phyloP scores from a whole-genome alignment of 2,113 vertebrate genomes.

The Stigmatopora argus region DNA sequence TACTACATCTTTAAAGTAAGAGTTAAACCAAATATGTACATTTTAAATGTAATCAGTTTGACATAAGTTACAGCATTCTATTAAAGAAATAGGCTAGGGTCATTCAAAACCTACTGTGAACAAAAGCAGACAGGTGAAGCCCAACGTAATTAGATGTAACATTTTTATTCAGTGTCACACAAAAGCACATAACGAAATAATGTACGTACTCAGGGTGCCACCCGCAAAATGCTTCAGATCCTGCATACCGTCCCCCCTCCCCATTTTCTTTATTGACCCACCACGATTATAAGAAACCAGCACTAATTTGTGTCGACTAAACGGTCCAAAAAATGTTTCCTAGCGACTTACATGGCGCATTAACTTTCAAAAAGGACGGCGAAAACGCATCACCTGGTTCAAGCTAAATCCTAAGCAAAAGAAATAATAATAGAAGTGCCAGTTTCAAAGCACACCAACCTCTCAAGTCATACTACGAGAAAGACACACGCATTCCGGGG shows the following conservation, averaged over 20 bases:
- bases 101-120: neutral
- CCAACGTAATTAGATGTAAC: conserved; percentile 43
- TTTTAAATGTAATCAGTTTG: too few species aligned
- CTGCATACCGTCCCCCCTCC: conserved; percentile 35
- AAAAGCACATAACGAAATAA: conserved; percentile 72
- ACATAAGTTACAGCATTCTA: too few species aligned
- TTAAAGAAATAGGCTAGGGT: too few species aligned
- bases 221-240: conserved; percentile 36
- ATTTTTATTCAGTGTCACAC: conserved; percentile 74
- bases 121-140: neutral
- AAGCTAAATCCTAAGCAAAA: conserved; percentile 62
- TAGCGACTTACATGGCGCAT: neutral
- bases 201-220: conserved; percentile 59
- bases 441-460: conserved; percentile 55
- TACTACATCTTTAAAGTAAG: too few species aligned
- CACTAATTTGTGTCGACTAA: conserved; percentile 44
- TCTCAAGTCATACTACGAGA: conserved; percentile 61
- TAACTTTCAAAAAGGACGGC: conserved; percentile 29
- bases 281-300: conserved; percentile 46
- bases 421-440: conserved; percentile 25
- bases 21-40: too few species aligned
- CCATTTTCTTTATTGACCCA: conserved; percentile 22
- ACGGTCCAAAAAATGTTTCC: conserved; percentile 25
- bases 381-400: conserved; percentile 39
- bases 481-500: conserved; percentile 62